Conservation (phyloP, 2,797 vertebrate genomes). For the Tokudaia tokunoshimensis region DNA sequence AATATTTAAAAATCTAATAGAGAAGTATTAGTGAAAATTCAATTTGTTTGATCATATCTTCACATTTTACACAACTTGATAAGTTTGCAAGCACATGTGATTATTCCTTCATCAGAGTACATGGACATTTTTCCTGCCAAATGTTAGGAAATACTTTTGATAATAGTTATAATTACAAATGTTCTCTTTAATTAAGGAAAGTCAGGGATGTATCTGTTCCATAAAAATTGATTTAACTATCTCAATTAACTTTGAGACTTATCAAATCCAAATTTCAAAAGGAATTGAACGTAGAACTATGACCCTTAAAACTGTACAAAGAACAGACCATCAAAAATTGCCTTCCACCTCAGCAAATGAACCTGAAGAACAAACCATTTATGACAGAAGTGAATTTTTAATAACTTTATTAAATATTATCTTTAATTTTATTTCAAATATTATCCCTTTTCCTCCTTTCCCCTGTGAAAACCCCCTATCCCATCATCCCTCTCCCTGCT, state of each 20-base stretch:
- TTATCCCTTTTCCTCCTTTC: no score
- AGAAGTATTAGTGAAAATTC: not conserved
- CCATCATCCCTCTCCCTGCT: no score
- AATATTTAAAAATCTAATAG: slow-evolving; percentile 22
- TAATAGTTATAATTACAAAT: not conserved
- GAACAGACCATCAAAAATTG: not conserved
- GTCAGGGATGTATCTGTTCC: not conserved
- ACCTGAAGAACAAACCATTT: not conserved
- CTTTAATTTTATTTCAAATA: no score
- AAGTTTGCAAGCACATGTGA: not conserved
- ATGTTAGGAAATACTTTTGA: not conserved
- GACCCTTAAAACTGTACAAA: not conserved
- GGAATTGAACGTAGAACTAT: not conserved
- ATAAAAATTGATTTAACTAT: not conserved
- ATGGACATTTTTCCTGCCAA: not conserved
- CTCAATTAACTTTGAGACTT: not conserved
- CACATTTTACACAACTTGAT: not conserved
- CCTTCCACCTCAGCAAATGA: not conserved
- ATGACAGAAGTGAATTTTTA: not conserved
- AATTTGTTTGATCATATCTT: slow-evolving; percentile 13
- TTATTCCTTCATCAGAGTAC: not conserved
- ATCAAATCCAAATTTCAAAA: slow-evolving; percentile 21
- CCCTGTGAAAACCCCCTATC: no score
- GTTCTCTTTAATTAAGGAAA: not conserved
- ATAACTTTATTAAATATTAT: no score